These are phyloP conservation scores for Achatina immaculata DNA, from an alignment of 1,140 invertebrate genomes.

Conservation along the genomic window DNA sequence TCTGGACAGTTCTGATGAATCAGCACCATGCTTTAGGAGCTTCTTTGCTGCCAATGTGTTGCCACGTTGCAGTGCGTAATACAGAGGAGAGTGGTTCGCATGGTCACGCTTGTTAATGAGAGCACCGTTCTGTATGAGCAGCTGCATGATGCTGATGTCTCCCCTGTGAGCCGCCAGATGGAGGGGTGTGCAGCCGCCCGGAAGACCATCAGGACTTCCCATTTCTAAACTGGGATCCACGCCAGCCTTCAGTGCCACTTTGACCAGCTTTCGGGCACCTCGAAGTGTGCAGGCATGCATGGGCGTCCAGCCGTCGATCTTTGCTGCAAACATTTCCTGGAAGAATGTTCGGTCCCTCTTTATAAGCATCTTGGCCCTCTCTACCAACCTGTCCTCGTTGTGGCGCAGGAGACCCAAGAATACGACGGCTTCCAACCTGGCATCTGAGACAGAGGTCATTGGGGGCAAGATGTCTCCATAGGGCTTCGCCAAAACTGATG, in stretches of 20 bases:
- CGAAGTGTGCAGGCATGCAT: conserved; percentile 64
- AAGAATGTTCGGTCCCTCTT: conserved; percentile 53
- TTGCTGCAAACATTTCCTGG: conserved; percentile 53
- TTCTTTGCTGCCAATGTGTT: conserved; percentile 58
- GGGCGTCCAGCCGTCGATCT: conserved; percentile 62
- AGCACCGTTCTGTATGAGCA: conserved; percentile 55
- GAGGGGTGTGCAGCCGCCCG: conserved; percentile 57
- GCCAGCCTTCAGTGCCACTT: conserved; percentile 55
- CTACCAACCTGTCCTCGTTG: conserved; percentile 56
- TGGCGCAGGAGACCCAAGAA: conserved; percentile 55
- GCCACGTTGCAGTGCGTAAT: conserved; percentile 53
- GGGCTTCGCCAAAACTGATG: background rate
- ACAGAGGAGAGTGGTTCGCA: conserved; percentile 50
- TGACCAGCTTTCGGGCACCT: conserved; percentile 60
- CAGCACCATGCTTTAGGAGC: conserved; percentile 60
- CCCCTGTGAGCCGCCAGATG: conserved; percentile 64
- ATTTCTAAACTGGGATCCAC: conserved; percentile 58
- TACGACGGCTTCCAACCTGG: conserved; percentile 47
- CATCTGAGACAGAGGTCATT: conserved; percentile 15
- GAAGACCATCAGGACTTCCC: conserved; percentile 59
- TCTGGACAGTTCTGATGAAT: conserved; percentile 38
- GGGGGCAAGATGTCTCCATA: background rate
- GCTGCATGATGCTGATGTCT: conserved; percentile 60
- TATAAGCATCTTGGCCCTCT: conserved; percentile 53
- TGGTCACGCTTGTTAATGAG: conserved; percentile 49